A percentile compares a stretch with the other conserved stretches of the same genome.
phyloP scores from a whole-genome alignment of 23 tunicate genomes.

The Trididemnum clinides region DNA sequence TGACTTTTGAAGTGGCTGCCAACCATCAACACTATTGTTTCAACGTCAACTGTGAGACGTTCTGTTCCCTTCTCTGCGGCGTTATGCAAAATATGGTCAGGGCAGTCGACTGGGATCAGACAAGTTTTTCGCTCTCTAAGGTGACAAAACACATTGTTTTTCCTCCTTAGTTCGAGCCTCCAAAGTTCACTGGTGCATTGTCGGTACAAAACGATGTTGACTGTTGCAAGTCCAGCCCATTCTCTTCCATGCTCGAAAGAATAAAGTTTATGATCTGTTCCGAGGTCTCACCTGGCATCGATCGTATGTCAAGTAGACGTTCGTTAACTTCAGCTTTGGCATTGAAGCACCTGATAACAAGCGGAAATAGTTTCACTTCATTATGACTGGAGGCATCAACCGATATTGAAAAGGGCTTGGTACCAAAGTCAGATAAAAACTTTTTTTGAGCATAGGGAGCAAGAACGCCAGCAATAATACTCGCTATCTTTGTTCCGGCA shows the following conservation, averaged over 20 bases:
- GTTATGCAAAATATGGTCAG: conserved; percentile 29
- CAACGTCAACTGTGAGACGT: conserved; percentile 13
- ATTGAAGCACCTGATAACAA: conserved; percentile 54
- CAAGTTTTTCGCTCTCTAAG: conserved; percentile 25
- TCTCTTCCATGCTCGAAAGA: conserved; percentile 32
- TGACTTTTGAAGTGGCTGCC: conserved; percentile 40
- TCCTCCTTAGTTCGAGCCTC: conserved; percentile 37
- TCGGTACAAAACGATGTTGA: conserved; percentile 42
- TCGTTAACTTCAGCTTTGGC: conserved; percentile 50
- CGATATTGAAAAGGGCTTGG: conserved; percentile 35
- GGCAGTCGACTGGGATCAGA: conserved; percentile 42
- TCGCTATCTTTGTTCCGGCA: conserved; percentile 29
- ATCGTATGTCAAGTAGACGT: conserved; percentile 57
- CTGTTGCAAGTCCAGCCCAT: conserved; percentile 30
- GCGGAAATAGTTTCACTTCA: conserved; percentile 42
- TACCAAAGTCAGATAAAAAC: conserved; percentile 33
- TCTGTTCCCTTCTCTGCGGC: conserved; percentile 33
- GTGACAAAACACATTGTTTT: conserved; percentile 43
- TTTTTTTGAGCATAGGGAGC: conserved; percentile 49
- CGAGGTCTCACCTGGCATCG: conserved; percentile 72
- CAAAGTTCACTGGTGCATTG: conserved; percentile 65
- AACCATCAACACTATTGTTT: conserved; percentile 21
- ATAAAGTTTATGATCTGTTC: conserved; percentile 36
- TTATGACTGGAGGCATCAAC: conserved; percentile 42
- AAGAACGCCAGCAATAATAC: conserved; percentile 54